Base-by-base conservation (phyloP, 2,797 vertebrate species). In the Catharus ustulatus region DNA sequence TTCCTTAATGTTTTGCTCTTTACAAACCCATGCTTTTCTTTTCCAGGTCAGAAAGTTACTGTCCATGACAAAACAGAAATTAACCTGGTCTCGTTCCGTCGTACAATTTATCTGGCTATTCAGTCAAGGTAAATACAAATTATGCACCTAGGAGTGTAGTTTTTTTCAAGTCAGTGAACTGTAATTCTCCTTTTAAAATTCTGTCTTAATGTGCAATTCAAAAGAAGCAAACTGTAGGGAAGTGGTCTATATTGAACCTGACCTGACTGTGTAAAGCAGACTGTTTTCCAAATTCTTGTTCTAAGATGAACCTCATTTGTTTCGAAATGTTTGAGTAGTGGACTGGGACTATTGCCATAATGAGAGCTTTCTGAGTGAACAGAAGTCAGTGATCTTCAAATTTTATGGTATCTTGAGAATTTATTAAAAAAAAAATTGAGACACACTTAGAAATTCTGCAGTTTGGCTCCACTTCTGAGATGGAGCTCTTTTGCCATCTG, bases 51-150 rank as follows among this genome's bases (percentile, higher is more conserved):
- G 95, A 99, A 99, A 96, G 97, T 99, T 87, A 99, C 99, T 77
- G 99, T 99, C 95, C 98, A 99, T 74, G 99, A 99, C 97, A 98
- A 99, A 98, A 99, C 99, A 18, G 99, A 99, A 97, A 98, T 99
- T 97, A 99, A 99, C 97, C 97, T 99, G 90, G 99, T 99, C 11
- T 98, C 99, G 15, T 99, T 99, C 91, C 99, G 99, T 77, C 98
- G 99, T 96, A 99, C 99, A 84, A 99, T 99, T 97, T 99, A 99
- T 97, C 99, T 99, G 42, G 99, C 99, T 90, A 99, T 99, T 93
- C 99, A 99, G 82, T 99, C 99, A 96, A 99, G 99, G 99, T 99
- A 98, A 96, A 42, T 42, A 51, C 22, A 36, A n/a, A 24, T 86
- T 61, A n/a, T 38, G 29, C 3, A 14, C 14, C 29, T 63, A 9